Evolutionary conservation across 2,888 invertebrate genomes (phyloP).

Genomic region (Acanthococcus lagerstroemiae): DNA sequence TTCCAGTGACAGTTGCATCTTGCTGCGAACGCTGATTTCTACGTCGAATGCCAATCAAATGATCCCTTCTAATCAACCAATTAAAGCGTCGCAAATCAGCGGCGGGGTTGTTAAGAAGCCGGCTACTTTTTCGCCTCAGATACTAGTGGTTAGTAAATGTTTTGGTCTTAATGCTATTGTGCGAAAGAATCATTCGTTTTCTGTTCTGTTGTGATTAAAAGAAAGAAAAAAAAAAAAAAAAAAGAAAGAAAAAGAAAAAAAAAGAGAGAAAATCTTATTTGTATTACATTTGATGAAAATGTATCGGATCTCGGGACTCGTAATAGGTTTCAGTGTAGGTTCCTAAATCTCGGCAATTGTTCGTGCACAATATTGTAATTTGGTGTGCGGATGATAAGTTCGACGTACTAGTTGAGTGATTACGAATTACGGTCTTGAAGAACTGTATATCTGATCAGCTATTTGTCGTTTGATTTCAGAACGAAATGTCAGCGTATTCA

Average conservation of each 20-base stretch:
- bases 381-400: too few species aligned
- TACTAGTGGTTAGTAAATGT: constrained; percentile 11
- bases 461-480: constrained; percentile 1
- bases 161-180: not conserved
- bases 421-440: too few species aligned
- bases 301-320: too few species aligned
- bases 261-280: too few species aligned
- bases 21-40: constrained; percentile 17
- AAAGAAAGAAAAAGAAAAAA: not conserved
- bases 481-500: constrained; percentile 11
- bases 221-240: not conserved
- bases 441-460: not conserved
- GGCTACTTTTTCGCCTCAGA: constrained; percentile 19
- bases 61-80: not conserved
- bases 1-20: constrained; percentile 21
- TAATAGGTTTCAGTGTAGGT: too few species aligned
- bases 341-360: too few species aligned
- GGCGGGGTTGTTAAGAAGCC: constrained; percentile 3
- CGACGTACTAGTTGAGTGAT: too few species aligned
- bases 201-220: not conserved
- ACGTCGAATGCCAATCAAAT: constrained; percentile 19
- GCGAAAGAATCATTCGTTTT: too few species aligned
- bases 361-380: too few species aligned
- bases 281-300: too few species aligned
- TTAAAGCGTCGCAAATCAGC: not conserved